Conservation (phyloP, 2,113 vertebrate genomes). For the Macaca fascicularis region DNA sequence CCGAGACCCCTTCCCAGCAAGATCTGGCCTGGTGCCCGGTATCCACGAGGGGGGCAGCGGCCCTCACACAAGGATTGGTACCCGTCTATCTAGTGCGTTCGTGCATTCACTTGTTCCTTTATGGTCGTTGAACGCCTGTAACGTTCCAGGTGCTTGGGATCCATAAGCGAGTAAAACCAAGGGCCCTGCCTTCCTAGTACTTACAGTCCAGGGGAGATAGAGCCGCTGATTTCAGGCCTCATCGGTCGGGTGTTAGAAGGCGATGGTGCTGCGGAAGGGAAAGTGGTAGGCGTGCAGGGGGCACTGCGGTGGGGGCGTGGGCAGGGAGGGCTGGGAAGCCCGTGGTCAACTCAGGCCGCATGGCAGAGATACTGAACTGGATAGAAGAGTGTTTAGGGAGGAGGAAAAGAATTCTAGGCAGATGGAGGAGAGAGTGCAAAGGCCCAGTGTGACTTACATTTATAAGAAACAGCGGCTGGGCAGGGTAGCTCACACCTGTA, state of each 20-base stretch:
- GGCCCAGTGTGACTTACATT: background rate
- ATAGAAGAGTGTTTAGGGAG: background rate
- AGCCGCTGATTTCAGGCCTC: background rate
- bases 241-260: background rate
- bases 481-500: background rate
- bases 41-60: rapidly evolving
- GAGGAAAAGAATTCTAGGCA: background rate
- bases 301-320: background rate
- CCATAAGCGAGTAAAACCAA: background rate
- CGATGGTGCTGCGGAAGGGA: background rate
- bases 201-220: background rate
- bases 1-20: background rate
- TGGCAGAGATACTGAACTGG: background rate
- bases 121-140: background rate
- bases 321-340: background rate
- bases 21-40: background rate
- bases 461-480: background rate
- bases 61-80: background rate
- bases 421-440: background rate
- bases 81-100: background rate
- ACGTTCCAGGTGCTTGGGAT: background rate
- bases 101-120: background rate
- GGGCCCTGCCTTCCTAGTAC: background rate
- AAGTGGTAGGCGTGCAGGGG: too few relatives aligned
- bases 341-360: too few relatives aligned